A percentile compares a stretch with the other conserved stretches of the same genome.
phyloP scores from a whole-genome alignment of 2,113 vertebrate species.

The cat (Felis catus) region DNA sequence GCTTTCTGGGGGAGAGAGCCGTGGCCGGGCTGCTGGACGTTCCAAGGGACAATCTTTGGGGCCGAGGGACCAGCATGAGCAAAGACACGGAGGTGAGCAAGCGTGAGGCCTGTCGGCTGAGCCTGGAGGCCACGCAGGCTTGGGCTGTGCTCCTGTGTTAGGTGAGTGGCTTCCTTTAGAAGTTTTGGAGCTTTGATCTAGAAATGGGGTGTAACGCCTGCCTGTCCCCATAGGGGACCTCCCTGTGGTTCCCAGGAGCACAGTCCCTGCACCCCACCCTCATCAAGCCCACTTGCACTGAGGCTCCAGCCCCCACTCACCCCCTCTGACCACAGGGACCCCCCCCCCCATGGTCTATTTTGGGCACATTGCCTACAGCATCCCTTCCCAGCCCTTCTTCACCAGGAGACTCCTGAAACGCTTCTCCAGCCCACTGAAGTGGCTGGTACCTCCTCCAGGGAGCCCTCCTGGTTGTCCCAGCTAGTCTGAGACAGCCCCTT shows the following conservation, averaged over 20 bases:
- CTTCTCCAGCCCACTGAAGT: neutral
- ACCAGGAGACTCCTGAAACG: neutral
- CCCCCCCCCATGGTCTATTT: neutral
- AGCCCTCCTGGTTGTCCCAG: neutral
- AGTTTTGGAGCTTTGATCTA: neutral
- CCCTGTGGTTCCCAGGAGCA: neutral
- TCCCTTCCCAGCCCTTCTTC: neutral
- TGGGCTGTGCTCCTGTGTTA: fast-evolving
- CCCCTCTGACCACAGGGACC: neutral
- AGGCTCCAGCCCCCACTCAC: neutral
- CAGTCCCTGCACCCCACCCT: no score
- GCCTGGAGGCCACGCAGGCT: fast-evolving
- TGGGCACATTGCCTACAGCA: neutral
- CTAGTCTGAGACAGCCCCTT: neutral
- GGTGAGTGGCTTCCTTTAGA: neutral
- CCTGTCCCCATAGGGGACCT: neutral
- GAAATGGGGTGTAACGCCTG: neutral
- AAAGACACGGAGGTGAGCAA: fast-evolving
- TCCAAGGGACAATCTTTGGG: neutral
- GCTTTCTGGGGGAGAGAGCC: neutral
- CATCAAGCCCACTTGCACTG: neutral
- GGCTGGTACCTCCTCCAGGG: neutral
- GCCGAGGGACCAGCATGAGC: fast-evolving
- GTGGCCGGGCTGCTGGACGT: fast-evolving
- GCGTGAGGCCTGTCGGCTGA: fast-evolving